Conservation (phyloP, 2,797 vertebrate species). For the Galaxias olidus region DNA sequence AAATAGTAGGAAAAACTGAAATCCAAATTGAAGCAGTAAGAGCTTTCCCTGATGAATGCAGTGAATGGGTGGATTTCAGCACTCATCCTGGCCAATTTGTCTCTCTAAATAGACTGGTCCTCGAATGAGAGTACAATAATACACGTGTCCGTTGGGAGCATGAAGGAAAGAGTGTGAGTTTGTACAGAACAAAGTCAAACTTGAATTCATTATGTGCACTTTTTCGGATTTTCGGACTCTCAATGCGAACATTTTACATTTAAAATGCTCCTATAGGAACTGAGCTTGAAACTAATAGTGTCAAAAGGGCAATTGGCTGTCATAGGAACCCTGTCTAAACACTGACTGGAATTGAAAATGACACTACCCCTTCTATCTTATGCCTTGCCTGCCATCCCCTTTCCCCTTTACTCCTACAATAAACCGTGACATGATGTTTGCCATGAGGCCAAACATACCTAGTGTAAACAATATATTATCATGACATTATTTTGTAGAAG, state of each 20-base stretch:
- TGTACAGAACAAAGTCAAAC: conserved; percentile 19
- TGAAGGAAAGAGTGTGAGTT: conserved; percentile 14
- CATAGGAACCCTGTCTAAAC: conserved; percentile 66
- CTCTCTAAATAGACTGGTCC: conserved; percentile 38
- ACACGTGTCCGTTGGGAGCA: conserved; percentile 22
- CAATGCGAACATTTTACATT: no score
- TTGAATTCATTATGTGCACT: conserved; percentile 36
- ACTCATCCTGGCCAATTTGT: conserved; percentile 30
- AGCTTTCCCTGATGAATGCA: conserved; percentile 35
- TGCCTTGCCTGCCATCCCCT: no score
- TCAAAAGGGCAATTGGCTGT: conserved; percentile 53
- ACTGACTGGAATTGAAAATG: conserved; percentile 64
- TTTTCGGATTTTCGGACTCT: no score
- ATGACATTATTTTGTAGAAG: no score
- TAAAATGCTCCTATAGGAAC: no score
- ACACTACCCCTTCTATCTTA: no score
- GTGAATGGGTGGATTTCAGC: conserved; percentile 32
- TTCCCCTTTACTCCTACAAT: no score
- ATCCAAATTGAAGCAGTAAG: conserved; percentile 34
- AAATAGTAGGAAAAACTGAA: conserved; percentile 32
- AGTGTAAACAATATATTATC: neutral
- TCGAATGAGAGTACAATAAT: conserved; percentile 32
- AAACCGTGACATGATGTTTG: conserved; percentile 28
- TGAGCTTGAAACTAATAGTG: no score
- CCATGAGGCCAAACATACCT: conserved; percentile 17